Conservation (phyloP, 2,888 invertebrate species). For the Oxystoma pomonae region DNA sequence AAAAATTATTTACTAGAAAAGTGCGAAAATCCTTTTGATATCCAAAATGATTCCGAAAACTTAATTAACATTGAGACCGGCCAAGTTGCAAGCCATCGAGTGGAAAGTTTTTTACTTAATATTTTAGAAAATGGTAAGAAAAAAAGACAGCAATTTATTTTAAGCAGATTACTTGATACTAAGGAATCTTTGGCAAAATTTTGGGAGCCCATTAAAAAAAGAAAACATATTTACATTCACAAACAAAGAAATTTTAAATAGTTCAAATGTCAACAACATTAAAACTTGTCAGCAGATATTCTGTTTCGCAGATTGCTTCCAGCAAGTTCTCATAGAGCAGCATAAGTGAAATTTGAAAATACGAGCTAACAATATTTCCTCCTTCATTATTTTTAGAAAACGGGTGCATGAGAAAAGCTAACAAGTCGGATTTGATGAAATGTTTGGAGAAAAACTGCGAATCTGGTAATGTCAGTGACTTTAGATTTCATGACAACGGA, state of each 20-base stretch:
- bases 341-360: not conserved
- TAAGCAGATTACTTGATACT: not conserved
- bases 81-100: not conserved
- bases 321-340: not conserved
- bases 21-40: not conserved
- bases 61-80: not conserved
- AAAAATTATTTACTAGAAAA: not conserved
- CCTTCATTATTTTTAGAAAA: not conserved
- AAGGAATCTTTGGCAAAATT: not conserved
- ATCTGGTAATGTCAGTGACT: not conserved
- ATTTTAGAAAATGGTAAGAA: not conserved
- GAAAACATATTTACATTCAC: not conserved
- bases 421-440: not conserved
- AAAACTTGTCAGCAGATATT: not conserved
- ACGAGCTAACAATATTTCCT: not conserved
- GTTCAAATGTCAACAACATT: not conserved
- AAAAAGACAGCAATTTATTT: not conserved
- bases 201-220: not conserved
- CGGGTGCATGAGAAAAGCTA: not conserved
- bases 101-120: not conserved
- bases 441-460: not conserved
- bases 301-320: not conserved
- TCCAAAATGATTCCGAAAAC: not conserved
- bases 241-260: not conserved
- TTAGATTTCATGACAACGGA: not conserved